Conservation (phyloP, 2,797 vertebrate genomes). For the Oreortyx pictus region DNA sequence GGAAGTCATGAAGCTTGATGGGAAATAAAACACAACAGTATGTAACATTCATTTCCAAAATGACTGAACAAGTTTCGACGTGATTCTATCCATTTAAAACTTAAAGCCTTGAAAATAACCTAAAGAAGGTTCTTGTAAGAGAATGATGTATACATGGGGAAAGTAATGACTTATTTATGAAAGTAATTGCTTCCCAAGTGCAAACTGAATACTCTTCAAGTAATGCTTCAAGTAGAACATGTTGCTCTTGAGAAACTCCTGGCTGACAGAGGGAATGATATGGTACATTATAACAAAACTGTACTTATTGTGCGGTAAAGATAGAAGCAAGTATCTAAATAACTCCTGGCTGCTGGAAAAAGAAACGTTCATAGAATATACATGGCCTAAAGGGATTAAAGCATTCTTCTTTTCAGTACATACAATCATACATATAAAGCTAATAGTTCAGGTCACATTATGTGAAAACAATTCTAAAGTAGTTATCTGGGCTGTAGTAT, state of each 20-base stretch:
- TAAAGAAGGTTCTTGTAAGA: neutral
- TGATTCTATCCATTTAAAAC: neutral
- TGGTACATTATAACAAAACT: neutral
- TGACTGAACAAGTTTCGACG: neutral
- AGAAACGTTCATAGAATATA: neutral
- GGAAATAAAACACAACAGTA: neutral
- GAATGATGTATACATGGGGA: accelerated
- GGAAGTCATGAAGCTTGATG: no score
- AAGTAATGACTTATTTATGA: accelerated
- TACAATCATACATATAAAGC: neutral
- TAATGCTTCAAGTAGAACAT: neutral
- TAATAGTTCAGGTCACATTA: neutral
- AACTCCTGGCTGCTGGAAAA: neutral
- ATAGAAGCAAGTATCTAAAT: neutral
- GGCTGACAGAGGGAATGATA: accelerated
- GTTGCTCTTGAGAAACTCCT: neutral
- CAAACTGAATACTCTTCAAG: neutral
- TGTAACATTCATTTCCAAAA: neutral
- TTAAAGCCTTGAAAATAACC: neutral
- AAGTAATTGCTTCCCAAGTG: neutral
- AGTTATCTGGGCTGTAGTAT: neutral
- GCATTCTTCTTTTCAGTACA: neutral
- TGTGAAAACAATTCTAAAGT: neutral
- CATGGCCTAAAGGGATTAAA: neutral
- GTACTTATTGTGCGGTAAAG: neutral